Evolutionary conservation across 1,140 invertebrate genomes (phyloP), one percentile per base, ranked within the genome.

Genomic region (Limonius californicus): DNA sequence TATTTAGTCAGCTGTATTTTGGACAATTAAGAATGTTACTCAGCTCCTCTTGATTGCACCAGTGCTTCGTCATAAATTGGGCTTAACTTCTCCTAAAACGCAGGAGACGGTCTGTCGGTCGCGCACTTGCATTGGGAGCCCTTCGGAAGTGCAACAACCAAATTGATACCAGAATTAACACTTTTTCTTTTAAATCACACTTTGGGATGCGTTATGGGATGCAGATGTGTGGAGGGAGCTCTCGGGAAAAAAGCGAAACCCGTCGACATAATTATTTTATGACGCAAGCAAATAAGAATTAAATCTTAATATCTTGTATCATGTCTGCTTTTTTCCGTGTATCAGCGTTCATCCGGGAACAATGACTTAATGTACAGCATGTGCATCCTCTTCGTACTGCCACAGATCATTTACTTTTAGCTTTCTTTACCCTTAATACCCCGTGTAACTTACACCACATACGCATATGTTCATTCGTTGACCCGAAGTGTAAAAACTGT

Each of bases 281-380:
- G 43, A 62, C 59, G 59, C 59, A 61, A 39, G 54, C 54, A 62
- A 62, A 57, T 30, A 62, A 62, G 57, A 56, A 32, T 57, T 47
- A 62, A 62, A 62, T 55, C 54, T 57, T 55, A 62, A 62, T 56
- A 32, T 56, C 47, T 56, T 62, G 43, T 50, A 23, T 27, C 21
- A 43, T 55, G 42, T 45, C 42, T 45, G 42, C 42, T 50, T 50
- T 55, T 55, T 55, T 53, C 47, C 20, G 19, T 57, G 19, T 42
- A 42, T 21, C 27, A 50, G 47, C 43, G 54, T 53, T 65, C 63
- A 65, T 65, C 63, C 63, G 63, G 63, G 63, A 65, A 65, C 63
- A 65, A 65, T 65, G 63, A 62, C 60, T 62, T 62, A 50, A 50
- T 21, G 45, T 50, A 50, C 45, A 50, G 20, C 45, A 50, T 19